Evolutionary conservation across 2,113 vertebrate genomes (phyloP), one percentile per base, ranked within the genome.

Genomic region (Mystacornis crossleyi): DNA sequence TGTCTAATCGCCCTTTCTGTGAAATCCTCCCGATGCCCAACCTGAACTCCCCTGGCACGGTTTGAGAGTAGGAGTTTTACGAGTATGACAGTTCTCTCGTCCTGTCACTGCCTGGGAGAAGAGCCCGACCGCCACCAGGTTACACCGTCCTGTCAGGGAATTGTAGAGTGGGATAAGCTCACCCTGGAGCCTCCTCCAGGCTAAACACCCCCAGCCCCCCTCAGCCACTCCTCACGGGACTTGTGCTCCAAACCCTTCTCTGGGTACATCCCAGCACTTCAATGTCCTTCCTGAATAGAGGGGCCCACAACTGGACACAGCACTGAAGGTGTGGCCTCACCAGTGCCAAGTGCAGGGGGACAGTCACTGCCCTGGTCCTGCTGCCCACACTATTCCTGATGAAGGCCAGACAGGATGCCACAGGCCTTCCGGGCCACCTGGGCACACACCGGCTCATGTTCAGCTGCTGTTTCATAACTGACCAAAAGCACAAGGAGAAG

Each of bases 141-240:
- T 34, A 28, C 19, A 34, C 3, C 4, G 33, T 43, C 28, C 43
- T n/a, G 23, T 19, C 13, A n/a, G 15, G 31, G 36, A 43, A 9
- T 1, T 31, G 51, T 3, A 36, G 31, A 25, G 36, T 1, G 1
- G 21, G 33, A 12, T 14, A n/a, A 29, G 10, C 24, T 38, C 60
- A n/a, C 19, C 16, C 18, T n/a, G 45, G 18, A 60, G 78, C 18
- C 26, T 81, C 53, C 11, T 12, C 45, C 38, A 40, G 38, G 24
- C 38, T 18, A 2, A 72, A 50, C 42, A 34, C 5, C 25, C 16
- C 13, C 33, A 58, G 18, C 26, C 14, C 10, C 8, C 36, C 67
- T 42, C 43, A 36, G 43, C 58, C 2, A 2, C 43, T 10, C 6
- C 45, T 53, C 24, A 29, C 2, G 24, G 40, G 14, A 34, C 11